phyloP scores from a whole-genome alignment of 2,113 vertebrate species.

The Eubucco bourcierii region DNA sequence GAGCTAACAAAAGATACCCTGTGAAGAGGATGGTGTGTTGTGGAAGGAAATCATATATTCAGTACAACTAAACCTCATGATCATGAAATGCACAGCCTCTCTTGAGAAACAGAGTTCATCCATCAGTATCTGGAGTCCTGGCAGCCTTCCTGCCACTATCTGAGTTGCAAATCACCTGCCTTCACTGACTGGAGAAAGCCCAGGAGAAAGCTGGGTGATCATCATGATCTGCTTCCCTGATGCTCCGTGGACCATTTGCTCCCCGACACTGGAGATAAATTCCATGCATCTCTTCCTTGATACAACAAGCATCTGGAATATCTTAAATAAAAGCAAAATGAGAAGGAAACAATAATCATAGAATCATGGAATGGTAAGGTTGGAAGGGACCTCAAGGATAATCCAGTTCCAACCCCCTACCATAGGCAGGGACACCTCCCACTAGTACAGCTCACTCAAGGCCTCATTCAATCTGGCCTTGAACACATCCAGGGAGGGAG shows the following conservation, averaged over 20 bases:
- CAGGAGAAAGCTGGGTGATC: not conserved
- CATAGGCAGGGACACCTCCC: no score
- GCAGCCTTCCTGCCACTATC: not conserved
- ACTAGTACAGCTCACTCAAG: no score
- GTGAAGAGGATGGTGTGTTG: not conserved
- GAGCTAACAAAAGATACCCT: not conserved
- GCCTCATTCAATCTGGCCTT: no score
- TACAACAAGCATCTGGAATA: not conserved
- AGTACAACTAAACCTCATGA: not conserved
- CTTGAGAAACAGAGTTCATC: not conserved
- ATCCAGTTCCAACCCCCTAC: no score
- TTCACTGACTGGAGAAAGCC: not conserved
- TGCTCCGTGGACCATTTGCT: not conserved
- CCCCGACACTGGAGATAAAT: not conserved
- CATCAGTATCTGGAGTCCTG: not conserved
- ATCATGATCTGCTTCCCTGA: not conserved
- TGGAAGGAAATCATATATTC: not conserved
- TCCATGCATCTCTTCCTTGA: rapidly evolving
- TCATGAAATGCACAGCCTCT: not conserved
- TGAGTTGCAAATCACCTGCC: not conserved
- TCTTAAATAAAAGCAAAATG: not conserved
- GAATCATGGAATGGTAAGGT: no score
- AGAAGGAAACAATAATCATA: not conserved
- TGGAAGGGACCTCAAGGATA: no score
- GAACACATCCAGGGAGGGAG: no score